phyloP scores from a whole-genome alignment of 2,797 vertebrate genomes.

The Pogonophryne albipinna region DNA sequence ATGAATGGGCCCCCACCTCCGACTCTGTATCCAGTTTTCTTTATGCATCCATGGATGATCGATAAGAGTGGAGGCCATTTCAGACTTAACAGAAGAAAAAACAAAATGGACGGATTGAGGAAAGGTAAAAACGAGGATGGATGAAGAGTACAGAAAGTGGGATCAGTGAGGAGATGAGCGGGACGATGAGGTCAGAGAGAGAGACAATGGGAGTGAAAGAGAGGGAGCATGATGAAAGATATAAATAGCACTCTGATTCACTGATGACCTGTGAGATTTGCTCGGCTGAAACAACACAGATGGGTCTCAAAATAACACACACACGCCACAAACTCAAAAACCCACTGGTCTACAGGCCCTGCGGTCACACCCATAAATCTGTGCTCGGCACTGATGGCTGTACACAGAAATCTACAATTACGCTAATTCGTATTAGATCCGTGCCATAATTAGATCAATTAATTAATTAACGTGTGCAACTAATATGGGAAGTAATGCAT shows the following conservation, averaged over 20 bases:
- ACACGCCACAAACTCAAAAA: conserved; percentile 14
- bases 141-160: conserved; percentile 29
- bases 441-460: conserved; percentile 36
- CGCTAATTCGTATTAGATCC: conserved; percentile 23
- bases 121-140: not conserved
- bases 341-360: not conserved
- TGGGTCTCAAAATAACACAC: conserved; percentile 48
- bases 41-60: too few relatives aligned
- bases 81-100: not conserved
- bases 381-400: conserved; percentile 5
- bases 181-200: conserved; percentile 55
- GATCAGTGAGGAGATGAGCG: conserved; percentile 48
- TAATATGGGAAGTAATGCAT: conserved; percentile 6
- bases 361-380: conserved; percentile 12
- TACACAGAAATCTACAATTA: conserved; percentile 27
- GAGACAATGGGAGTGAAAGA: conserved; percentile 30
- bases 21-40: too few relatives aligned
- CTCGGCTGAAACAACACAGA: conserved; percentile 59
- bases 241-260: conserved; percentile 61
- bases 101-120: not conserved
- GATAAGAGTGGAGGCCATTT: not conserved
- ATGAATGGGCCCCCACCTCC: too few relatives aligned
- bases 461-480: conserved; percentile 30
- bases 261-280: conserved; percentile 63
- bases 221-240: conserved; percentile 59